Evolutionary conservation across 1,140 invertebrate genomes (phyloP).

Genomic region (Trichonephila inaurata): DNA sequence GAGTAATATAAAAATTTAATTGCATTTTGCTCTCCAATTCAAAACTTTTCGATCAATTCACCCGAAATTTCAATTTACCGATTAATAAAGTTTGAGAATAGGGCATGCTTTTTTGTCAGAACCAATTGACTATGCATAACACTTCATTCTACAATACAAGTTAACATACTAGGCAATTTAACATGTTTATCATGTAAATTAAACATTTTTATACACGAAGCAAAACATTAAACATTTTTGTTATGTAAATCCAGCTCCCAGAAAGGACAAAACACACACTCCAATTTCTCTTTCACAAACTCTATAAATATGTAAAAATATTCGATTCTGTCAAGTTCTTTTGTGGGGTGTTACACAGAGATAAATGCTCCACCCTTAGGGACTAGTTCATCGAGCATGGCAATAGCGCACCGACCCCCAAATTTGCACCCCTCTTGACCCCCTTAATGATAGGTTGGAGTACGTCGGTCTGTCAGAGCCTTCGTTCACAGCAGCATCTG

Average conservation of each 20-base stretch:
- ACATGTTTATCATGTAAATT: no score
- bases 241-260: background rate
- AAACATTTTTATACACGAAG: no score
- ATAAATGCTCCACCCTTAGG: constrained; percentile 1
- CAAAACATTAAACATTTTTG: background rate
- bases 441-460: constrained; percentile 50
- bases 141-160: no score
- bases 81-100: no score
- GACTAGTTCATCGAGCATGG: background rate
- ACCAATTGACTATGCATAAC: no score
- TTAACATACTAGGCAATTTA: no score
- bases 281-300: background rate
- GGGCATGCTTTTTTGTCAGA: no score
- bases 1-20: no score
- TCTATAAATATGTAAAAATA: constrained; percentile 28
- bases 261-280: background rate
- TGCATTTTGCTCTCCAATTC: no score
- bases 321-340: constrained; percentile 20
- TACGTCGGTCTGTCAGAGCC: constrained; percentile 8
- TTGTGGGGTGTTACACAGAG: constrained; percentile 2
- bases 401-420: constrained; percentile 45
- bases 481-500: constrained; percentile 23
- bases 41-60: no score
- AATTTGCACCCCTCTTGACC: constrained; percentile 24
- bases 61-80: no score